Evolutionary conservation across 2,797 vertebrate species (phyloP).

Genomic region (Buceros bicornis): DNA sequence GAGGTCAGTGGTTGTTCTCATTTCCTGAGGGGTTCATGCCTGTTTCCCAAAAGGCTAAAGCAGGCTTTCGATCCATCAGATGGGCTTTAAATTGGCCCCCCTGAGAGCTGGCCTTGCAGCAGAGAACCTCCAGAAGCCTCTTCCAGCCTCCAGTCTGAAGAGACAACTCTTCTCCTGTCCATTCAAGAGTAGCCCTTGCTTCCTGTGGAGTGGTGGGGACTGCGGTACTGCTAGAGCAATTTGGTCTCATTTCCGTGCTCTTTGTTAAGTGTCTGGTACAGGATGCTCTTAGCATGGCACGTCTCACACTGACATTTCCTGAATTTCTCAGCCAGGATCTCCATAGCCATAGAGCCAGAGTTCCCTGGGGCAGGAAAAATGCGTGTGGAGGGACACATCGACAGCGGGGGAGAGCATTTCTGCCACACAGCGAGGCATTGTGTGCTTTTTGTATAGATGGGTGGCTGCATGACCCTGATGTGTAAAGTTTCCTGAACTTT

Average conservation of each 20-base stretch:
- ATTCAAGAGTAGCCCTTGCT: slow-evolving; percentile 14
- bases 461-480: background rate
- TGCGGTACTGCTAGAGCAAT: background rate
- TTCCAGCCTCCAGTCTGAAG: too few species aligned
- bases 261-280: slow-evolving; percentile 45
- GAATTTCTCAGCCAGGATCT: background rate
- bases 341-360: background rate
- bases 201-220: background rate
- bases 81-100: too few species aligned
- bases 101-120: too few species aligned
- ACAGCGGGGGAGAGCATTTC: background rate
- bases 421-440: background rate
- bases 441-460: background rate
- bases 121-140: too few species aligned
- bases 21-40: background rate
- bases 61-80: too few species aligned
- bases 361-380: background rate
- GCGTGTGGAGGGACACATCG: background rate
- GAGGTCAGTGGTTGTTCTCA: background rate
- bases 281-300: slow-evolving; percentile 7
- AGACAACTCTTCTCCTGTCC: background rate
- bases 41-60: too few species aligned
- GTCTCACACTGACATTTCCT: slow-evolving; percentile 9
- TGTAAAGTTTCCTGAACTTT: slow-evolving; percentile 63
- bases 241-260: background rate